phyloP scores from a whole-genome alignment of 2,113 vertebrate species.

The Apteryx owenii region DNA sequence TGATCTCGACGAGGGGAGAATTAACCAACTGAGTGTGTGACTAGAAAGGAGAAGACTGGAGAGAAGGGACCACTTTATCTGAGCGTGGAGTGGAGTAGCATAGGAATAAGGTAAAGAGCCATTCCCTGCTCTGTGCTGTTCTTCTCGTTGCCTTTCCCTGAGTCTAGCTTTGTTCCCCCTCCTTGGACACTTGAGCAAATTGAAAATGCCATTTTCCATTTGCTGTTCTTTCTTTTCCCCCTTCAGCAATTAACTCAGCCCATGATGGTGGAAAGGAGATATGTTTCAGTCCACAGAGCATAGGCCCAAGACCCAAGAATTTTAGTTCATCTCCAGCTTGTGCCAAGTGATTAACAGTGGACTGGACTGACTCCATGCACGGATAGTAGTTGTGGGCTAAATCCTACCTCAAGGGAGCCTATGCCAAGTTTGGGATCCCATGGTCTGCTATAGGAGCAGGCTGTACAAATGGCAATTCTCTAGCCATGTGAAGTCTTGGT shows the following conservation, averaged over 20 bases:
- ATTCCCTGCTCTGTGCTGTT: background rate
- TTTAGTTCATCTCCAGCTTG: background rate
- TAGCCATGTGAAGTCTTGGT: background rate
- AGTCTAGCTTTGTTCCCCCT: background rate
- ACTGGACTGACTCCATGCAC: background rate
- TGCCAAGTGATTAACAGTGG: background rate
- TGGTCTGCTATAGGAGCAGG: background rate
- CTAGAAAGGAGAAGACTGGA: slow-evolving; percentile 70
- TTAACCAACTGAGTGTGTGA: slow-evolving; percentile 72
- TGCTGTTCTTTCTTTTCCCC: background rate
- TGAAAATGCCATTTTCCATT: slow-evolving; percentile 42
- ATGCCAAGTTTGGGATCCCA: fast-evolving
- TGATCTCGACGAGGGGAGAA: slow-evolving; percentile 74
- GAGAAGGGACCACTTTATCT: slow-evolving; percentile 64
- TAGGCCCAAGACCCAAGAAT: background rate
- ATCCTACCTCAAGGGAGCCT: background rate
- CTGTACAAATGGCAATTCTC: background rate
- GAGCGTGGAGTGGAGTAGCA: slow-evolving; percentile 49
- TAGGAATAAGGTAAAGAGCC: slow-evolving; percentile 52
- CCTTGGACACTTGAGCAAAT: background rate
- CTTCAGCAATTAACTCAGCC: background rate
- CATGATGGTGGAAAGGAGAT: background rate
- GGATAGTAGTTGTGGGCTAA: background rate
- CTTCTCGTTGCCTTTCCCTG: background rate
- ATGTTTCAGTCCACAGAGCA: background rate